Evolutionary conservation across 2,113 vertebrate genomes (phyloP), one percentile per base, ranked within the genome.

Genomic region (Falco punctatus): DNA sequence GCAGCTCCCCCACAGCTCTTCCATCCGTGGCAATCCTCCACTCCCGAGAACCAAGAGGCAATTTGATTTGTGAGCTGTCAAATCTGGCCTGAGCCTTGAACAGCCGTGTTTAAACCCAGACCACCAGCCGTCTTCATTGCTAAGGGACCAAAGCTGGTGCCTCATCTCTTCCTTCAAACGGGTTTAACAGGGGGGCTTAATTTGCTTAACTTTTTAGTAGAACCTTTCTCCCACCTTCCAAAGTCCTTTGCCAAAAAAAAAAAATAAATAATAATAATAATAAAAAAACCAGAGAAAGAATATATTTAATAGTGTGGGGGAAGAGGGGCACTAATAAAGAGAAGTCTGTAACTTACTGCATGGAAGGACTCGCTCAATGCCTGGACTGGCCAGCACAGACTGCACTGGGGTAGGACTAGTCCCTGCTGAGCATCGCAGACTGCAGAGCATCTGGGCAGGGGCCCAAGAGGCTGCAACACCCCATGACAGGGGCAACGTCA

Each of bases 1-100:
- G 70, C 83, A 86, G 55, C 59, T 88, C 69, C 58, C 48, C 15
- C 19, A 3, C 30, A 23, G 15, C 40, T 79, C 74, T 52, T 72
- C 92, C 66, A 73, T 81, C 67, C 17, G 1, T 93, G 93, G 90
- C 93, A 92, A 52, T n/a, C 32, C 51, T 90, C 82, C 66, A 27
- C 75, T 81, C 90, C 81, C 28, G 27, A 85, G 52, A 89, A 78
- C 44, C 62, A 54, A 61, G 44, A 91, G 33, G 59, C 82, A 90
- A 15, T 59, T 90, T 92, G 86, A 95, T 95, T 88, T 93, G 92
- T 90, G 92, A 95, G 90, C 96, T 96, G 94, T 73, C 95, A 92
- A 74, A 94, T 13, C 92, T 95, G 90, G 90, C 94, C 88, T 92
- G 80, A 92, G 88, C 86, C 83, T 67, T 17, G 7, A 44, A 64